A percentile compares a stretch with the other conserved stretches of the same genome.
Evolutionary conservation across 1,140 invertebrate genomes (phyloP).

Genomic region (Drosophila lowei): DNA sequence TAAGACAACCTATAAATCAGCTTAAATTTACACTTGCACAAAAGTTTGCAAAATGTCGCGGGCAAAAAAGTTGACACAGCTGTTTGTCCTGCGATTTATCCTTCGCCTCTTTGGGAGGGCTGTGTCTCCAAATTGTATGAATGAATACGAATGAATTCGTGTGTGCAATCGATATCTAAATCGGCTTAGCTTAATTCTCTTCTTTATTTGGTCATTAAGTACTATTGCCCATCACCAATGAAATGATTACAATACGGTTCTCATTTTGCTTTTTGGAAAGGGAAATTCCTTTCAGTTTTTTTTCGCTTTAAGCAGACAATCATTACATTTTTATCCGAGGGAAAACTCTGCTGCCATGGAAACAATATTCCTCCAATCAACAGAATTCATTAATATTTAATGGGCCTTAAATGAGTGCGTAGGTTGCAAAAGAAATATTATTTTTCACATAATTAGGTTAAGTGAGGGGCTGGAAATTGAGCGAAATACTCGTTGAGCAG

Average conservation of each 20-base stretch:
- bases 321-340: slow-evolving; percentile 16
- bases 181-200: slow-evolving; percentile 38
- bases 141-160: neutral
- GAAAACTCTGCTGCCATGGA: neutral
- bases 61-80: slow-evolving; percentile 9
- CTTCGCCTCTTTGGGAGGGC: no score
- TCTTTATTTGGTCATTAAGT: slow-evolving; percentile 32
- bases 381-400: slow-evolving; percentile 44
- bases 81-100: neutral
- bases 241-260: slow-evolving; percentile 16
- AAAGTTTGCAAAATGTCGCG: slow-evolving; percentile 26
- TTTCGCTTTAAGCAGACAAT: slow-evolving; percentile 10
- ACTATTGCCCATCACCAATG: slow-evolving; percentile 16
- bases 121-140: no score
- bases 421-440: slow-evolving; percentile 23
- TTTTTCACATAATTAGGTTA: slow-evolving; percentile 45
- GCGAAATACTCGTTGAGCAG: neutral
- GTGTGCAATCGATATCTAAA: slow-evolving; percentile 37
- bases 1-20: slow-evolving; percentile 23
- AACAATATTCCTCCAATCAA: slow-evolving; percentile 25
- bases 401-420: slow-evolving; percentile 36
- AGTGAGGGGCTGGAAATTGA: slow-evolving; percentile 22
- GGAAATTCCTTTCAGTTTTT: slow-evolving; percentile 4
- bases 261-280: neutral
- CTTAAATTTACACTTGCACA: slow-evolving; percentile 22